Evolutionary conservation across 2,113 vertebrate genomes (phyloP).

Genomic region (Ascaphus truei): DNA sequence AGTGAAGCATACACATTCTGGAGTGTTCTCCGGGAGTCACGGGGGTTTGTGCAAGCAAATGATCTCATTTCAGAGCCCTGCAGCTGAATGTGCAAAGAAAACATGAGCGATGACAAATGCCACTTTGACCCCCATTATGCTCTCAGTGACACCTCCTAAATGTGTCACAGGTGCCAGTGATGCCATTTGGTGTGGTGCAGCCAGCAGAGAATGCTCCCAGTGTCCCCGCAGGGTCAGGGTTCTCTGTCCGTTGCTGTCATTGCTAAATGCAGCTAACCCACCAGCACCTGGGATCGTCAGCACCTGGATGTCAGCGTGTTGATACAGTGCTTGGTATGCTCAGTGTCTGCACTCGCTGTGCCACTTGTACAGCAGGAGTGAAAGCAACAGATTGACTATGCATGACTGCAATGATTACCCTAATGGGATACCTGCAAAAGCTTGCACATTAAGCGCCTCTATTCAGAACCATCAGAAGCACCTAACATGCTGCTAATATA

Average conservation of each 20-base stretch:
- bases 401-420: not conserved
- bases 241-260: constrained; percentile 59
- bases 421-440: not conserved
- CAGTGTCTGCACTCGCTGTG: not conserved
- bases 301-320: constrained; percentile 64
- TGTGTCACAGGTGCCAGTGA: constrained; percentile 58
- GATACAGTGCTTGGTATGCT: not conserved
- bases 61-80: constrained; percentile 5
- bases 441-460: too few relatives aligned
- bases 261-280: constrained; percentile 67
- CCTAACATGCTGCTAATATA: too few relatives aligned
- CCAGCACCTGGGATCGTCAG: constrained; percentile 65
- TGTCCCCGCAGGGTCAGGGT: constrained; percentile 14
- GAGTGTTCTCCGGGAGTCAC: not conserved
- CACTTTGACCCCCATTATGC: constrained; percentile 43
- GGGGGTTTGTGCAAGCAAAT: not conserved
- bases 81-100: constrained; percentile 7
- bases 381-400: not conserved
- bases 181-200: constrained; percentile 49
- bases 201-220: constrained; percentile 41
- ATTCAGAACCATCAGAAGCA: too few relatives aligned
- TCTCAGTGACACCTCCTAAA: constrained; percentile 59
- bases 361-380: not conserved
- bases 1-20: not conserved
- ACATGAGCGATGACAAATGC: constrained; percentile 37